These are phyloP conservation scores for Ochotona curzoniae DNA, from an alignment of 2,113 vertebrate species.

Conservation along the genomic window DNA sequence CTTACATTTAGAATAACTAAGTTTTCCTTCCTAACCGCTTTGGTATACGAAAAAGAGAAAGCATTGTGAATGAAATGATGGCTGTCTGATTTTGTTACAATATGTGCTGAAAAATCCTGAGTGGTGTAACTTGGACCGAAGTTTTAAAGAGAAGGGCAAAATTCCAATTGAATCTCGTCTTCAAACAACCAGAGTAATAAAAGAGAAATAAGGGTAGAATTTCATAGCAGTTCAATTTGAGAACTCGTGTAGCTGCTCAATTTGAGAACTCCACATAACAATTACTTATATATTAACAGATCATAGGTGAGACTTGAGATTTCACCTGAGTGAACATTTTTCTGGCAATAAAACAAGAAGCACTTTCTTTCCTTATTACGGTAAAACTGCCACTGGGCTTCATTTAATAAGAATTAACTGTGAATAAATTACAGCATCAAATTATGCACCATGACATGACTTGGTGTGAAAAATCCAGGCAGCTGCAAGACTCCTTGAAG, in stretches of 20 bases:
- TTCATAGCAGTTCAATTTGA: conserved; percentile 67
- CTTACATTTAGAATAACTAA: neutral
- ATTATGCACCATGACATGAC: conserved; percentile 68
- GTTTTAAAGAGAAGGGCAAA: conserved; percentile 55
- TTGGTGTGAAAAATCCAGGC: conserved; percentile 72
- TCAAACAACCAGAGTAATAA: conserved; percentile 67
- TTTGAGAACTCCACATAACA: conserved; percentile 70
- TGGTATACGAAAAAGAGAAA: neutral
- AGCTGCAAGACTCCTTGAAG: conserved; percentile 61
- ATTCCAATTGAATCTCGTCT: conserved; percentile 70
- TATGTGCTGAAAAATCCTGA: conserved; percentile 32
- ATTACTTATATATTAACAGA: conserved; percentile 76
- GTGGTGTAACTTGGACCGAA: neutral
- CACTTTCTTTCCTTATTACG: conserved; percentile 71
- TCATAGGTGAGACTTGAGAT: conserved; percentile 68
- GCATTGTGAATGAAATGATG: neutral
- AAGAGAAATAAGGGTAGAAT: conserved; percentile 60
- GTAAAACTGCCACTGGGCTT: conserved; percentile 68
- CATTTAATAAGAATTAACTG: conserved; percentile 79
- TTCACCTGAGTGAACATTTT: conserved; percentile 74
- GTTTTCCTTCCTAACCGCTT: conserved; percentile 37
- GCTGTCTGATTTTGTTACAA: conserved; percentile 49
- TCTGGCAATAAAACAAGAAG: conserved; percentile 73
- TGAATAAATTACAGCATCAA: conserved; percentile 74
- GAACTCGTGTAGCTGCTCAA: conserved; percentile 62